Base-by-base conservation (phyloP, 2,113 vertebrate genomes). In the Echinops telfairi region DNA sequence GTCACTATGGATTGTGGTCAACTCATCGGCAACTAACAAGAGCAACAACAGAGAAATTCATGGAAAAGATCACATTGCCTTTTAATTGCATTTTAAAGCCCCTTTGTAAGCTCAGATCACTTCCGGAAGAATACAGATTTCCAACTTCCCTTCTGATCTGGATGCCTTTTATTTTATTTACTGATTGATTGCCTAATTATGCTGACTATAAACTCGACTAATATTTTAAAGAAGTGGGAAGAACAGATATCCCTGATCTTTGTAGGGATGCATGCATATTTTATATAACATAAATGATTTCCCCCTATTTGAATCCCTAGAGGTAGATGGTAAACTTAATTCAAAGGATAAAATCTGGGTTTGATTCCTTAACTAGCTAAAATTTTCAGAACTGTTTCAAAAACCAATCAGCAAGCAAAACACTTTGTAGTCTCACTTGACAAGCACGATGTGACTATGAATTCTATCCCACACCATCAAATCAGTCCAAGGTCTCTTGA, bases 391-490 rank as follows among this genome's bases (percentile, higher is more conserved):
- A 47, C 1, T 27, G 2, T 88, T 89, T 70, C 90, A 29, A 53
- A 53, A 60, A 78, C 7, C 27, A 79, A 12, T 43, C 14, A 87
- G 73, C 38, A 73, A 77, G 33, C 9, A 53, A 53, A 53, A 53
- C 47, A 53, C 47, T 53, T 53, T 53, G 47, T 78, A 82, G 6
- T 64, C 16, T 22, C 98, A 98, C 96, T 98, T 98, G 94, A 98
- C 96, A 96, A 93, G 96, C 97, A 98, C 0, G 95, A 98, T 25
- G 98, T 97, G 83, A 98, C 98, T 93, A 96, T 33, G 96, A 98
- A 98, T 95, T 97, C 96, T 19, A 66, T 98, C 70, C 98, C 95
- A 66, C 99, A 98, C 89, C 92, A 93, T 6, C 97, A 98, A 97
- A 92, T 79, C 0, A 6, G 20, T 94, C 20, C 64, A 85, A 3